These are phyloP conservation scores for Melopsittacus undulatus DNA, from an alignment of 2,797 vertebrate species.

Conservation along the genomic window DNA sequence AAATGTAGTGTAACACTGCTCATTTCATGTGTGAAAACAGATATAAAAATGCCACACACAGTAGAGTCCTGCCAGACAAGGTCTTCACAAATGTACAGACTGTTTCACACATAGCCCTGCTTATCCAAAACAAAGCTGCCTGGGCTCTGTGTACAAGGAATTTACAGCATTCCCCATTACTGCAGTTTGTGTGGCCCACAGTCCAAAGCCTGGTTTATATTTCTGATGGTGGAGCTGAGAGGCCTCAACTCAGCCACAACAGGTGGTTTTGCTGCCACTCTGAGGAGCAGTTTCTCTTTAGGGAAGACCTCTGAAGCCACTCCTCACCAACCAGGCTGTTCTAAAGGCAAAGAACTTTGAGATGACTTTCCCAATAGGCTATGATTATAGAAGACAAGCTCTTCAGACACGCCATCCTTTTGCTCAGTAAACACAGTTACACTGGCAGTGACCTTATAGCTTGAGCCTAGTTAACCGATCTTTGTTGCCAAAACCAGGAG, in stretches of 20 bases:
- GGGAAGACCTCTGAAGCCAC: not conserved
- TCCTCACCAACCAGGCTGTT: not conserved
- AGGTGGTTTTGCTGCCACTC: not conserved
- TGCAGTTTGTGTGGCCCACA: not conserved
- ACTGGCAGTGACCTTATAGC: not conserved
- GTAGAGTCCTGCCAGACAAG: not conserved
- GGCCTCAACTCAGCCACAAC: not conserved
- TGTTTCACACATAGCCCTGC: not conserved
- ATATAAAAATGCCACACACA: not conserved
- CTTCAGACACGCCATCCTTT: not conserved
- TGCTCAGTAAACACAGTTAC: not conserved
- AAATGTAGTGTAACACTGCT: not conserved
- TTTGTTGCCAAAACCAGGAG: not conserved
- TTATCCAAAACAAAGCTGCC: not conserved
- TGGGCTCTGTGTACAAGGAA: not conserved
- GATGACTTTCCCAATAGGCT: not conserved
- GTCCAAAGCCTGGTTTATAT: not conserved
- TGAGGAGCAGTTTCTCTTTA: not conserved
- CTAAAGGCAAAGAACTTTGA: not conserved
- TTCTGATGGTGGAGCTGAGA: not conserved
- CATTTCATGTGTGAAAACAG: not conserved
- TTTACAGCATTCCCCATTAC: not conserved
- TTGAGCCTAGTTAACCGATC: not conserved
- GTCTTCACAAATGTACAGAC: not conserved
- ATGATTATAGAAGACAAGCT: not conserved